Percentiles rank a stretch among this genome's conserved stretches.
phyloP scores from a whole-genome alignment of 2,888 invertebrate genomes.

The Frankliniella intonsa region DNA sequence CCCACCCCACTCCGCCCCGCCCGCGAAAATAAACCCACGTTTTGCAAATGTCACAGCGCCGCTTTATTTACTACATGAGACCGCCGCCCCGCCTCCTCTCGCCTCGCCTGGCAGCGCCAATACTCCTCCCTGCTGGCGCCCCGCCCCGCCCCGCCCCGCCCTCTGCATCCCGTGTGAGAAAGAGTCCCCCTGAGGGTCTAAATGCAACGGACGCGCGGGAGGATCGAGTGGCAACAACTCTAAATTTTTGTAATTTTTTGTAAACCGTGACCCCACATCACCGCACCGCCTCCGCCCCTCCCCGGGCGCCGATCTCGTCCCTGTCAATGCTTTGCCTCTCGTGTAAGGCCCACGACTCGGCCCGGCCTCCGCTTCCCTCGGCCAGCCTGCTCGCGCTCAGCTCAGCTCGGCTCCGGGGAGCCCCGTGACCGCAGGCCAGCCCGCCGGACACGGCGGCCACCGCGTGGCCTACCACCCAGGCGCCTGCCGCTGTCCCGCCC shows the following conservation, averaged over 20 bases:
- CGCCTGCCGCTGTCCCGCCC: background rate
- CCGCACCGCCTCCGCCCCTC: too few relatives aligned
- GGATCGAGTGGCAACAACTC: too few relatives aligned
- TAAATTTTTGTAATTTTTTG: too few relatives aligned
- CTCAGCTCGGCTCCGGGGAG: background rate
- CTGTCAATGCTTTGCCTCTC: too few relatives aligned
- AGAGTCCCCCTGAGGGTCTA: background rate
- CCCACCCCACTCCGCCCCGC: background rate
- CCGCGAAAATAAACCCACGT: constrained; percentile 22
- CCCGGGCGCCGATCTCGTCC: too few relatives aligned
- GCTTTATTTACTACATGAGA: background rate
- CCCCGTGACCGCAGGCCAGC: background rate
- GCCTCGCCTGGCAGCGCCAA: background rate
- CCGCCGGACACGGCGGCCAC: background rate
- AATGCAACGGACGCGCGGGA: too few relatives aligned
- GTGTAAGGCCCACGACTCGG: too few relatives aligned
- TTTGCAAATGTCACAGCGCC: constrained; percentile 24
- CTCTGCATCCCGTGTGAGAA: background rate
- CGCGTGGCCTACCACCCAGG: background rate
- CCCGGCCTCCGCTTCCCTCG: too few relatives aligned
- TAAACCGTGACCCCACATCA: too few relatives aligned
- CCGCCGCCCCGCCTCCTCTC: background rate
- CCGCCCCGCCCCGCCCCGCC: background rate
- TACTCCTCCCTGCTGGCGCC: background rate
- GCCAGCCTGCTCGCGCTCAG: too few relatives aligned